Conservation (phyloP, 92 coral and sea anemone genomes). For the Pocillopora meandrina region DNA sequence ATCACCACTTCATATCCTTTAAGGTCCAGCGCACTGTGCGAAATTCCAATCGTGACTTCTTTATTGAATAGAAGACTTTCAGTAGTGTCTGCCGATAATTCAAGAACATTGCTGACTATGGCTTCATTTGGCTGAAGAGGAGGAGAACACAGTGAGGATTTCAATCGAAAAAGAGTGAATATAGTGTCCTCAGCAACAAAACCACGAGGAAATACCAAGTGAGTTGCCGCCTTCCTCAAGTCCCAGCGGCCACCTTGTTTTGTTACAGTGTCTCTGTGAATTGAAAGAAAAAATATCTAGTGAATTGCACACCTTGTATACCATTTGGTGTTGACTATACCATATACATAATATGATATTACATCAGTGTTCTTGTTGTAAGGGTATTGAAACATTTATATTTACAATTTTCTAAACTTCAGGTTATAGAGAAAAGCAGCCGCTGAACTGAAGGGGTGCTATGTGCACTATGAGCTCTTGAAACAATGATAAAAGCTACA, state of each 20-base stretch:
- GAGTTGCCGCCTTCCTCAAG: slow-evolving; percentile 22
- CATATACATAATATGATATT: no score
- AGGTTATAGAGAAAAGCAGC: no score
- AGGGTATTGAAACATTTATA: no score
- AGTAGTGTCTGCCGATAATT: slow-evolving; percentile 38
- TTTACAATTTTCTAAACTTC: no score
- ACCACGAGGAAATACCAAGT: slow-evolving; percentile 49
- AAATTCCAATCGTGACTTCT: slow-evolving; percentile 15
- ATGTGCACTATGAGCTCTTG: no score
- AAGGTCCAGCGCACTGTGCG: slow-evolving; percentile 27
- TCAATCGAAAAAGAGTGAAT: slow-evolving; percentile 2
- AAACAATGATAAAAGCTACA: no score
- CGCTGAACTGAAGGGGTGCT: no score
- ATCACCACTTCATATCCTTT: slow-evolving; percentile 34
- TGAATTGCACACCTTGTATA: no score
- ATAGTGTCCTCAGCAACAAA: slow-evolving; percentile 33
- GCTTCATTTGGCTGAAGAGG: slow-evolving; percentile 41
- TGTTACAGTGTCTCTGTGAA: slow-evolving; percentile 5
- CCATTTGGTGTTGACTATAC: no score
- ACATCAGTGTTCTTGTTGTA: no score
- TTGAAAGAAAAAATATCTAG: not conserved
- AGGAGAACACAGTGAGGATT: slow-evolving; percentile 24
- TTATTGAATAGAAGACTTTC: slow-evolving; percentile 6
- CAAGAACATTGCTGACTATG: slow-evolving; percentile 50
- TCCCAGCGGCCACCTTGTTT: slow-evolving; percentile 44